Percentiles rank a stretch among this genome's conserved stretches.
Conservation (phyloP, 2,113 vertebrate species). For the Nicator chloris region DNA sequence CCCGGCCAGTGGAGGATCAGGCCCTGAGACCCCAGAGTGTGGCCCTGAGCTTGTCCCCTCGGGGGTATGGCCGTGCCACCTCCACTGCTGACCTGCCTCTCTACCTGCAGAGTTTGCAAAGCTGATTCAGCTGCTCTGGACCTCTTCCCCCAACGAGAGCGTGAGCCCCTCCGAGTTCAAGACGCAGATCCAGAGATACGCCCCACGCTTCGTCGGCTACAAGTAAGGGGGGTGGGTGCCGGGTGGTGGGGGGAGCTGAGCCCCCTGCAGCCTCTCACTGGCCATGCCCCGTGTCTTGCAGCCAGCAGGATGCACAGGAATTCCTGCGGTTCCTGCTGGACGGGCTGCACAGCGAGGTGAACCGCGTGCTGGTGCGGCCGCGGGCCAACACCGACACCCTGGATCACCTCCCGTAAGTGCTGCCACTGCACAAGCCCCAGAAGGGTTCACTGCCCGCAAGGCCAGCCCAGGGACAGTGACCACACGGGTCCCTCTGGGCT, state of each 20-base stretch:
- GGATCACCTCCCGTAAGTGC: conserved; percentile 89
- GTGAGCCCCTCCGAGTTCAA: conserved; percentile 93
- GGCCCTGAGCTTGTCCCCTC: background rate
- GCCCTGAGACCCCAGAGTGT: accelerated
- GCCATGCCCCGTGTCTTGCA: background rate
- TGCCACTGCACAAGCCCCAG: accelerated
- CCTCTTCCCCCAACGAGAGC: conserved; percentile 81
- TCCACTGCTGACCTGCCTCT: background rate
- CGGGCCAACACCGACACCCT: conserved; percentile 75
- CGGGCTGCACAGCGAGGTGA: conserved; percentile 92
- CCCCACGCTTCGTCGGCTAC: conserved; percentile 91
- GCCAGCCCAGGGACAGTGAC: background rate
- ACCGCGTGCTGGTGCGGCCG: conserved; percentile 79
- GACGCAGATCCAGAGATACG: conserved; percentile 92
- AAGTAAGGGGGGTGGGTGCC: conserved; percentile 75
- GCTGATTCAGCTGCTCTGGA: conserved; percentile 91
- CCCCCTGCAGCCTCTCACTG: background rate
- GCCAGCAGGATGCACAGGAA: conserved; percentile 97
- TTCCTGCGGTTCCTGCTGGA: conserved; percentile 93
- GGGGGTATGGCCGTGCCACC: background rate
- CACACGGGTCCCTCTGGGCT: accelerated
- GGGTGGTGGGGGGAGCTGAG: background rate
- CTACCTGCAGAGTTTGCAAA: conserved; percentile 85
- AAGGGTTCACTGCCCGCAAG: accelerated
- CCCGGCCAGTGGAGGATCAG: background rate